Evolutionary conservation across 1,140 invertebrate species (phyloP).

Genomic region (Calycopis cecrops): DNA sequence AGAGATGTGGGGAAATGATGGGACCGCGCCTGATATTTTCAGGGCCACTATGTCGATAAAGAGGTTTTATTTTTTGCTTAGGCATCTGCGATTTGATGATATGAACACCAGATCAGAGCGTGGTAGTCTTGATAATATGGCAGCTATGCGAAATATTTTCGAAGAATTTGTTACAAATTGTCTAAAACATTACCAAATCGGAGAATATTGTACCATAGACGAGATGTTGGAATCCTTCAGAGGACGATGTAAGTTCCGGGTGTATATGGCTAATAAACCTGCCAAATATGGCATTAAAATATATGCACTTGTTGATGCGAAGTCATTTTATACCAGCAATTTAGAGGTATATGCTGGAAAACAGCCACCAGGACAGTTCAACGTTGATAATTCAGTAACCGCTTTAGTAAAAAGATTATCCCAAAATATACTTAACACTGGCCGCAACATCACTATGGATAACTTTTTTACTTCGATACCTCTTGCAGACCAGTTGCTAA

Average conservation of each 20-base stretch:
- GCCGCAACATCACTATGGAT: slow-evolving; percentile 10
- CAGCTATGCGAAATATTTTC: slow-evolving; percentile 8
- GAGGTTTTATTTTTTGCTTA: slow-evolving; percentile 6
- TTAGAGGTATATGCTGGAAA: slow-evolving; percentile 11
- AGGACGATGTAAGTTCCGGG: slow-evolving; percentile 11
- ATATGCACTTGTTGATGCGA: neutral
- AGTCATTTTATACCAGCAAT: slow-evolving; percentile 12
- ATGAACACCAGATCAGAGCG: slow-evolving; percentile 1
- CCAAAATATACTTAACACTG: slow-evolving; percentile 6
- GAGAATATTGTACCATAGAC: slow-evolving; percentile 11
- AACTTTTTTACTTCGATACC: slow-evolving; percentile 6
- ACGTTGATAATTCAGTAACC: slow-evolving; percentile 5
- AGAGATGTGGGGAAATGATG: slow-evolving; percentile 13
- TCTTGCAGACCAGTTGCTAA: slow-evolving; percentile 9
- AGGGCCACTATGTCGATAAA: slow-evolving; percentile 6
- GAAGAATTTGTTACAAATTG: no score
- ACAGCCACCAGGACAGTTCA: slow-evolving; percentile 4
- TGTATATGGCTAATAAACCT: slow-evolving; percentile 11
- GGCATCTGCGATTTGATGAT: slow-evolving; percentile 3
- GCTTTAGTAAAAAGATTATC: slow-evolving; percentile 9
- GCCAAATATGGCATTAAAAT: slow-evolving; percentile 11
- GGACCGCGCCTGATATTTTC: slow-evolving; percentile 13
- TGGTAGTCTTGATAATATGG: neutral
- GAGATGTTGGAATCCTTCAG: no score
- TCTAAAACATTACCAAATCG: slow-evolving; percentile 8